These are phyloP conservation scores for Parauchenoglanis ngamensis DNA, from an alignment of 2,797 vertebrate genomes.

Conservation along the genomic window DNA sequence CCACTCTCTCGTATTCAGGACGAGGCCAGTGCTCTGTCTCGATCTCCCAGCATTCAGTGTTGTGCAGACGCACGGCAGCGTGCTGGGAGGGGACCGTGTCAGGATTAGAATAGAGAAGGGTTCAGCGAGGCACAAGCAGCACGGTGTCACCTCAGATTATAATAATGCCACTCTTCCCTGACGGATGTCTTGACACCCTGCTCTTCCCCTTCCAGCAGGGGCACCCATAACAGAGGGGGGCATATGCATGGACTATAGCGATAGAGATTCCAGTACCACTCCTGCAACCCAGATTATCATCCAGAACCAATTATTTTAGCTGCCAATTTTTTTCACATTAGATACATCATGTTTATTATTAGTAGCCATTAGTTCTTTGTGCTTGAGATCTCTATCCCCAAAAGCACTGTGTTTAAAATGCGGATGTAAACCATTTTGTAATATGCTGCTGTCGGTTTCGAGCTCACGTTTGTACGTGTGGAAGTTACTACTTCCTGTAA, in stretches of 20 bases:
- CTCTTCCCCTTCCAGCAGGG: slow-evolving; percentile 24
- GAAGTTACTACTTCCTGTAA: neutral
- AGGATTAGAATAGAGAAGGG: slow-evolving; percentile 53
- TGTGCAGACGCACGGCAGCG: neutral
- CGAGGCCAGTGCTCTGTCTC: slow-evolving; percentile 2
- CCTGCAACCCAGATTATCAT: neutral
- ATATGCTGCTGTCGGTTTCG: neutral
- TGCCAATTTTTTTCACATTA: too few relatives aligned
- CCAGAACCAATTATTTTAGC: neutral
- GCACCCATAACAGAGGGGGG: neutral
- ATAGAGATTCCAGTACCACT: neutral
- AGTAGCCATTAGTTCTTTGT: neutral
- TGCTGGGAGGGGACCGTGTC: slow-evolving; percentile 43
- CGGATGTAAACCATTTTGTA: neutral
- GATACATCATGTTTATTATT: neutral
- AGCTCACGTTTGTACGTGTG: neutral
- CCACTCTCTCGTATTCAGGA: slow-evolving; percentile 45
- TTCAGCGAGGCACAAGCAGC: slow-evolving; percentile 47
- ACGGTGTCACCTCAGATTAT: slow-evolving; percentile 40
- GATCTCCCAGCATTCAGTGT: slow-evolving; percentile 27
- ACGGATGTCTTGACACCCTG: neutral
- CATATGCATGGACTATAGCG: neutral
- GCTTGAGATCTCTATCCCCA: neutral
- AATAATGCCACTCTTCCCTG: slow-evolving; percentile 35
- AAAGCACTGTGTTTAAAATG: neutral